Evolutionary conservation across 2,797 vertebrate species (phyloP).

Genomic region (Sebastes hubbsi): DNA sequence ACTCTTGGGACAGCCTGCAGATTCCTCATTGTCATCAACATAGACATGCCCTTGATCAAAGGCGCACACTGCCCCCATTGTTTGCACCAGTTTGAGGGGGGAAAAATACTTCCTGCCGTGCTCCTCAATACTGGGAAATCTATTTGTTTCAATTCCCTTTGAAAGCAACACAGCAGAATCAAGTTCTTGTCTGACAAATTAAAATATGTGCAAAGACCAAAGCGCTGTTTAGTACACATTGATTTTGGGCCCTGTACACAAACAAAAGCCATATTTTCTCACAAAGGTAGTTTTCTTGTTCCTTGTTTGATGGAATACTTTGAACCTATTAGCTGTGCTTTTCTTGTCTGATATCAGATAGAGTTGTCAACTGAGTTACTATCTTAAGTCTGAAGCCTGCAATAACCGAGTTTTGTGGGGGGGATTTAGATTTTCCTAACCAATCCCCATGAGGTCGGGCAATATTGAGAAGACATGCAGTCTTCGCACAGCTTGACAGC

Average conservation of each 20-base stretch:
- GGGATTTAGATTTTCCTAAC: too few relatives aligned
- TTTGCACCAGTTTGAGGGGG: slow-evolving; percentile 44
- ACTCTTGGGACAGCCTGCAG: slow-evolving; percentile 62
- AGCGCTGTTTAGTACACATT: slow-evolving; percentile 65
- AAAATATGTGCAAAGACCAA: slow-evolving; percentile 70
- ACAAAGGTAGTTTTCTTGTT: slow-evolving; percentile 55
- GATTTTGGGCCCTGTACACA: slow-evolving; percentile 54
- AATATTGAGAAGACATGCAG: too few relatives aligned
- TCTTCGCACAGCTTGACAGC: too few relatives aligned
- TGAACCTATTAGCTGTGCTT: slow-evolving; percentile 51
- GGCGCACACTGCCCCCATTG: slow-evolving; percentile 55
- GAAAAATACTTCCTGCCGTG: slow-evolving; percentile 34
- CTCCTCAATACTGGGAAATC: slow-evolving; percentile 39
- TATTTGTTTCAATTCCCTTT: slow-evolving; percentile 63
- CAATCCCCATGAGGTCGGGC: too few relatives aligned
- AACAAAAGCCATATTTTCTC: slow-evolving; percentile 57
- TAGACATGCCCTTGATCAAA: slow-evolving; percentile 73
- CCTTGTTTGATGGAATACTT: slow-evolving; percentile 50
- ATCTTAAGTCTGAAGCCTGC: background rate
- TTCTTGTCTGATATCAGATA: background rate
- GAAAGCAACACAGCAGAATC: slow-evolving; percentile 58
- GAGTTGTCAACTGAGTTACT: background rate
- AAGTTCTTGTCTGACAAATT: slow-evolving; percentile 71
- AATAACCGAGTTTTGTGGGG: too few relatives aligned
- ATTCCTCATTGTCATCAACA: slow-evolving; percentile 74